Conservation (phyloP, 2,797 vertebrate species). For the Eulemur coronatus region DNA sequence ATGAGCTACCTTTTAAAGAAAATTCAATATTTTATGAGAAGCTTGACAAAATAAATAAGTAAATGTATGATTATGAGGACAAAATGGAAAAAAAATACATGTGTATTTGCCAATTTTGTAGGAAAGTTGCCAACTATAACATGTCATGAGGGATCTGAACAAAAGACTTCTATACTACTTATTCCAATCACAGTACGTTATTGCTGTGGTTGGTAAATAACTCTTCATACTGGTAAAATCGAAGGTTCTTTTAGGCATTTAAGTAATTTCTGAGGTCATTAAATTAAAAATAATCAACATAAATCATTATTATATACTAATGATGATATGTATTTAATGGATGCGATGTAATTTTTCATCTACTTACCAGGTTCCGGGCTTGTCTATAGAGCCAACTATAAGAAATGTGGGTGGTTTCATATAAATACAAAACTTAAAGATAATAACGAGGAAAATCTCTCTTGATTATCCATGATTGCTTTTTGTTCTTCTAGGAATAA, state of each 20-base stretch:
- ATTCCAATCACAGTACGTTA: background rate
- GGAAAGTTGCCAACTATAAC: background rate
- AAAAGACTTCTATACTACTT: background rate
- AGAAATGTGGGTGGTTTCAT: background rate
- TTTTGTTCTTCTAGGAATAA: background rate
- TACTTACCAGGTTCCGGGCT: background rate
- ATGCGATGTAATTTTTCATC: background rate
- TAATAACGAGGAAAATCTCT: background rate
- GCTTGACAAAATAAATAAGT: background rate
- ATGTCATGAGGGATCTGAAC: background rate
- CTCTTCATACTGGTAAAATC: background rate
- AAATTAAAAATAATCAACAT: background rate
- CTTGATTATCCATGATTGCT: background rate
- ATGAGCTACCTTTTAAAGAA: background rate
- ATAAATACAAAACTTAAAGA: background rate
- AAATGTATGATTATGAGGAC: background rate
- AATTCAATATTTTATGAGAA: constrained; percentile 19
- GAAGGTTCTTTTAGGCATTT: background rate
- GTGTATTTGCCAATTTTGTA: background rate
- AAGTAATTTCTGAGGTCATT: background rate
- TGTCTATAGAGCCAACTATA: background rate
- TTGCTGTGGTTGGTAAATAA: background rate
- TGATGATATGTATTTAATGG: background rate
- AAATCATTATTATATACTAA: constrained; percentile 5
- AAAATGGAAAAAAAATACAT: background rate